Evolutionary conservation across 2,113 vertebrate species (phyloP), one percentile per base, ranked within the genome.

Genomic region (Aythya baeri): DNA sequence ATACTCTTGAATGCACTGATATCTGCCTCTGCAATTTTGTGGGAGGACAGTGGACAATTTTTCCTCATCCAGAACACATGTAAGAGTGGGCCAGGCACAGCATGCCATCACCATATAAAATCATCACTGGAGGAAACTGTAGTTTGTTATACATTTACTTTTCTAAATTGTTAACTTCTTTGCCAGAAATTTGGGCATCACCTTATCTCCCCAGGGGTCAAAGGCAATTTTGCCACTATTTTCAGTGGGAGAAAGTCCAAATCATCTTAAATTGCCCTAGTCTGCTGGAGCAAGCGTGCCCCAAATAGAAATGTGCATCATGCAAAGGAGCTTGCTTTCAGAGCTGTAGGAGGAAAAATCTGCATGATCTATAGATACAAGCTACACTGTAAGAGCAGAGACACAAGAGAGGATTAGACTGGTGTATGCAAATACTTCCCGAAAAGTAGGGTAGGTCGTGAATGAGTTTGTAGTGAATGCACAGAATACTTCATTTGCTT

Each of bases 401-500:
- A 82, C 44, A 54, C 89, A 80, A 63, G 71, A 83, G 58, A 2
- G 3, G 63, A 87, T 94, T 79, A 82, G 66, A 21, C 34, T 46
- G 43, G 26, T 65, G 9, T 65, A 44, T 52, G 75, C 80, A 89
- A 93, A 70, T 41, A 72, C 29, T 25, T 88, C 27, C 54, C 54
- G 70, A 87, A 92, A 81, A 78, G 38, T 52, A 77, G 95, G 88
- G 17, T 59, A 92, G 78, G 29, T 85, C 13, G 23, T 26, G 50
- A 26, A 52, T 26, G 50, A 52, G 57, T 54, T 67, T 46, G 13
- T 55, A 92, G 73, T 29, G 58, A 79, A 58, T 44, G 54, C 87
- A 58, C 27, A 63, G 83, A 95, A 50, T 74, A 90, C 46, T 83
- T 61, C 50, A 46, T 93, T 93, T 93, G 27, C 63, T 94, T 88